Percentiles rank a stretch among this genome's conserved stretches.
These are phyloP conservation scores for Lycodopsis pacificus DNA, from an alignment of 2,797 vertebrate genomes.

Conservation along the genomic window DNA sequence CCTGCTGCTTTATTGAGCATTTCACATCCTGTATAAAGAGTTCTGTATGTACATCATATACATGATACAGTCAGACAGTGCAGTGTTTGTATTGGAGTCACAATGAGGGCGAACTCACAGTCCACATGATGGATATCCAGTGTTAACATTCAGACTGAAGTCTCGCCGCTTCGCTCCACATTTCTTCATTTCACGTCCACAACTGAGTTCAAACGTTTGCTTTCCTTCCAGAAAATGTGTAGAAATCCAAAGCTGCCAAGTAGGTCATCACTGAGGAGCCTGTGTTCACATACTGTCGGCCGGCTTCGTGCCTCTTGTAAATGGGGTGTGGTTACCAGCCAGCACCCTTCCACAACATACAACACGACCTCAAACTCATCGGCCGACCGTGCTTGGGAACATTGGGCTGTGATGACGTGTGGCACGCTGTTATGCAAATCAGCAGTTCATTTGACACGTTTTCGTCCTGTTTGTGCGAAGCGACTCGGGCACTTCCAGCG, in stretches of 20 bases:
- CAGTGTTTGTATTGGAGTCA: constrained; percentile 44
- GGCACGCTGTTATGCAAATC: constrained; percentile 35
- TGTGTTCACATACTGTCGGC: not conserved
- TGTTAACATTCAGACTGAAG: constrained; percentile 52
- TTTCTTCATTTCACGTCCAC: constrained; percentile 14
- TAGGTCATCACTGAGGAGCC: not conserved
- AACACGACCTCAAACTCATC: constrained; percentile 9
- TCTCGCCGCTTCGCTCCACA: not conserved
- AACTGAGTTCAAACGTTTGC: constrained; percentile 4
- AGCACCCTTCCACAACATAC: not conserved
- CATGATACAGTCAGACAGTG: constrained; percentile 57
- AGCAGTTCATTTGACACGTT: constrained; percentile 19
- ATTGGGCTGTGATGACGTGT: constrained; percentile 31
- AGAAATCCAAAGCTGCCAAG: constrained; percentile 22
- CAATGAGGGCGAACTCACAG: constrained; percentile 22
- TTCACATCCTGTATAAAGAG: constrained; percentile 68
- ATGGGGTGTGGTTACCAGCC: constrained; percentile 12
- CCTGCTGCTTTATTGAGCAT: constrained; percentile 73
- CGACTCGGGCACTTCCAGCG: constrained; percentile 42
- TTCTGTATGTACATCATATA: constrained; percentile 79
- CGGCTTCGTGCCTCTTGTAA: constrained; percentile 4
- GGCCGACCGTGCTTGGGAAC: constrained; percentile 25
- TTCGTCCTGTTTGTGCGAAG: constrained; percentile 21
- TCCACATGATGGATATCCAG: constrained; percentile 65
- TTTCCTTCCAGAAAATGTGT: constrained; percentile 15